phyloP scores from a whole-genome alignment of 2,113 vertebrate species.

The Ctenomys sociabilis region DNA sequence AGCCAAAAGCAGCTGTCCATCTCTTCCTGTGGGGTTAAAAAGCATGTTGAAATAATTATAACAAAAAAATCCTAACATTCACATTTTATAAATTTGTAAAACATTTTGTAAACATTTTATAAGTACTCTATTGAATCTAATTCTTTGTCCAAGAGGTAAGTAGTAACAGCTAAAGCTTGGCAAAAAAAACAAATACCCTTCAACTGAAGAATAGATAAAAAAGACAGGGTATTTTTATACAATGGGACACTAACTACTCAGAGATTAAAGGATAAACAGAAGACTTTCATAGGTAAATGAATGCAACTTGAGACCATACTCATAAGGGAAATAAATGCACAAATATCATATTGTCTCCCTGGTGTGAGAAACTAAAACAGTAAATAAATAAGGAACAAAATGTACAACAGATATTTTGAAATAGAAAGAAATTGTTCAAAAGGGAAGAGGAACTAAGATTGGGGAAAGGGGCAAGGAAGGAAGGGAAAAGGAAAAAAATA shows the following conservation, averaged over 20 bases:
- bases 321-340: neutral
- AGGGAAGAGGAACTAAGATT: neutral
- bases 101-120: conserved; percentile 28
- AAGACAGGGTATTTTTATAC: neutral
- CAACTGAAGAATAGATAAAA: neutral
- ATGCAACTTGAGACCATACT: neutral
- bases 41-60: conserved; percentile 39
- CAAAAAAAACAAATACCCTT: neutral
- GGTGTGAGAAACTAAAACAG: neutral
- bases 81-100: conserved; percentile 18
- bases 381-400: neutral
- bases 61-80: conserved; percentile 9
- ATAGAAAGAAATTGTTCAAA: neutral
- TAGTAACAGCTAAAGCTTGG: neutral
- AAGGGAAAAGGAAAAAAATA: neutral
- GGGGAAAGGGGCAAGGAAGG: neutral
- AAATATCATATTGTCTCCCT: neutral
- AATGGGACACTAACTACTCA: neutral
- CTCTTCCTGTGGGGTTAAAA: neutral
- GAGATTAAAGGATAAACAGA: neutral
- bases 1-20: neutral
- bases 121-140: conserved; percentile 14
- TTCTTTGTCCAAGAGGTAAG: neutral
- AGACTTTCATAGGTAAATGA: neutral
- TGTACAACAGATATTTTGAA: neutral